Evolutionary conservation across 2,113 vertebrate species (phyloP), one percentile per base, ranked within the genome.

Genomic region (Tetrax tetrax): DNA sequence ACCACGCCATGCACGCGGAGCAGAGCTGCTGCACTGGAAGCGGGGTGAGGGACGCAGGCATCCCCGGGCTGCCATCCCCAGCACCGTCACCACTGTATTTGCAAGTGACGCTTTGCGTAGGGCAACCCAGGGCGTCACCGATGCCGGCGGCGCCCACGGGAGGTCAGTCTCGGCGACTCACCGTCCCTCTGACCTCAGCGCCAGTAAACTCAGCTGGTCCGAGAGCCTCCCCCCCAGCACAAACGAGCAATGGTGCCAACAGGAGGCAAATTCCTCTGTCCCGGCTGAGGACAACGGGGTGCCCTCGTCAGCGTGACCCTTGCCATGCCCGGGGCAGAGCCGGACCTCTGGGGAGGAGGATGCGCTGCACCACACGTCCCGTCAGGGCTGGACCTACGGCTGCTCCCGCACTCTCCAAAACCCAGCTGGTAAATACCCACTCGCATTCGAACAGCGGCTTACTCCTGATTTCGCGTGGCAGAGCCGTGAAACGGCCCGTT

Each of bases 311-410:
- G 35, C 0, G 1, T 12, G 31, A 47, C 37, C 74, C 33, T 37
- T 19, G 0, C 23, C 7, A 19, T 28, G 45, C 31, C 37, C 2
- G 0, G 41, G 51, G 51, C 29, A 54, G n/a, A 48, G n/a, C n/a
- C 2, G 1, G 51, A 31, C 12, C 17, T 21, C n/a, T 11, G 2
- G 43, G 38, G 21, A 60, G 35, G 25, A 35, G 47, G 28, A 57
- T 14, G 10, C 2, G 0, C 21, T 8, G 5, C 4, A 4, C 54
- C 8, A 0, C 2, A 2, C 12, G 21, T 5, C 47, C 51, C 14
- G 1, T 10, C 56, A 37, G 59, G 59, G 83, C 29, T 5, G 63
- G 45, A 28, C 38, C 20, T 0, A 11, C 2, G 3, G 28, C 65
- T 1, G 8, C 27, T 63, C 38, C 50, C 2, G 2, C 2, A 4